These are phyloP conservation scores for Synergus japonicus DNA, from an alignment of 2,888 invertebrate species.

Conservation along the genomic window DNA sequence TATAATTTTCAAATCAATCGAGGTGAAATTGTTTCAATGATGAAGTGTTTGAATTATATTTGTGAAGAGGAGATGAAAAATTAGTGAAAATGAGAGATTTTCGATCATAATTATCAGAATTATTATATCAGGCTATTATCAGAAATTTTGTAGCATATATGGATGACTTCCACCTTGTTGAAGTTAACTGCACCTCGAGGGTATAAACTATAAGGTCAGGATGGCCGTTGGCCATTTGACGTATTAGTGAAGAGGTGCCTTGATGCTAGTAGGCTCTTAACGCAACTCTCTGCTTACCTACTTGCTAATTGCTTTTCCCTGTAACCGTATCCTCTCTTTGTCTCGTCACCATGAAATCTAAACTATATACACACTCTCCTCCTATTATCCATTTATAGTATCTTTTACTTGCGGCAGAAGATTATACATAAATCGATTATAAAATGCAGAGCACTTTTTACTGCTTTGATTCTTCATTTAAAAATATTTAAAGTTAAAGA, in stretches of 20 bases:
- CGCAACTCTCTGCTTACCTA: conserved; percentile 22
- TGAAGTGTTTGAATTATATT: too few relatives aligned
- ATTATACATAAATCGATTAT: neutral
- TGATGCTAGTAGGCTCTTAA: conserved; percentile 34
- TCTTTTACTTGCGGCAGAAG: neutral
- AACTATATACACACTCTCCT: conserved; percentile 2
- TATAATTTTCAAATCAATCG: too few relatives aligned
- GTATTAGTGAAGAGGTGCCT: conserved; percentile 23
- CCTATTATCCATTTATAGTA: neutral
- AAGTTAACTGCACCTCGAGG: conserved; percentile 9
- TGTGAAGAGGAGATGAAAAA: neutral
- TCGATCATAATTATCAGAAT: neutral
- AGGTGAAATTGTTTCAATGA: too few relatives aligned
- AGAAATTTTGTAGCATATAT: neutral
- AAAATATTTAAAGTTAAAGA: too few relatives aligned
- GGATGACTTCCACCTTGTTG: neutral
- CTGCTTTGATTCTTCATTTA: neutral
- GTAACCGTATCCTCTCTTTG: conserved; percentile 28
- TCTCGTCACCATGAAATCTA: conserved; percentile 18
- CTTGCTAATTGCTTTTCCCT: conserved; percentile 38
- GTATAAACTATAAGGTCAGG: neutral
- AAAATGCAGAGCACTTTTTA: neutral
- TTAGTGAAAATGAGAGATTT: neutral
- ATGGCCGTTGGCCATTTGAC: conserved; percentile 16
- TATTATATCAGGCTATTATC: neutral